Evolutionary conservation across 2,797 vertebrate genomes (phyloP).

Genomic region (Sebastes diploproa): DNA sequence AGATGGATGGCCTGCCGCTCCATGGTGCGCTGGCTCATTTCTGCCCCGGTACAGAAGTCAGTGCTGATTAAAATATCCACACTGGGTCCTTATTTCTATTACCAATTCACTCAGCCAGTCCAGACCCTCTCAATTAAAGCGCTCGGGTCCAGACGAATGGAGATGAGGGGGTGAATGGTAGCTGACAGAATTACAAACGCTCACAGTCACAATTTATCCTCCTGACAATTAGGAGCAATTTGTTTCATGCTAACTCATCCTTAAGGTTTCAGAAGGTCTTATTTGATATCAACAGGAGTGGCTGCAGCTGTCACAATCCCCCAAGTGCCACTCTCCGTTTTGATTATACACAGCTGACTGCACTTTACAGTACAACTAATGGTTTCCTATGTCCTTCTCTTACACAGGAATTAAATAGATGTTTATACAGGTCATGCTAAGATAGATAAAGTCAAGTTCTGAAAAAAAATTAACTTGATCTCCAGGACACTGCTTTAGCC

Average conservation of each 20-base stretch:
- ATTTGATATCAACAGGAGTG: conserved; percentile 64
- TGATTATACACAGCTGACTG: conserved; percentile 64
- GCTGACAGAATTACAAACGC: conserved; percentile 78
- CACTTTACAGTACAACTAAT: conserved; percentile 54
- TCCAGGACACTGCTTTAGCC: conserved; percentile 10
- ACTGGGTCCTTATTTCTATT: conserved; percentile 80
- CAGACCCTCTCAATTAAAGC: conserved; percentile 81
- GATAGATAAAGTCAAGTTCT: conserved; percentile 6
- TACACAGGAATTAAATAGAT: conserved; percentile 15
- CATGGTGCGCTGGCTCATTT: conserved; percentile 56
- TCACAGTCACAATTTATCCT: conserved; percentile 80
- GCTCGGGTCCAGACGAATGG: conserved; percentile 68
- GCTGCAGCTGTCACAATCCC: conserved; percentile 62
- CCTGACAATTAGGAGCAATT: conserved; percentile 82
- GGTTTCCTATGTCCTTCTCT: conserved; percentile 13
- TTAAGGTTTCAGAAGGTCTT: conserved; percentile 74
- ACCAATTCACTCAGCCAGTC: conserved; percentile 72
- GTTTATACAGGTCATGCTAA: conserved; percentile 5
- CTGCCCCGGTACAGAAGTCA: conserved; percentile 76
- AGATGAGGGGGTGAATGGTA: conserved; percentile 67
- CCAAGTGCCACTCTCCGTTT: conserved; percentile 53
- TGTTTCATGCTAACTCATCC: conserved; percentile 82
- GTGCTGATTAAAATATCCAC: conserved; percentile 85
- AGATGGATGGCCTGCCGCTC: conserved; percentile 72
- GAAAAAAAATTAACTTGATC: not conserved